phyloP scores from a whole-genome alignment of 1,140 invertebrate genomes.

The Zeugodacus cucurbitae region DNA sequence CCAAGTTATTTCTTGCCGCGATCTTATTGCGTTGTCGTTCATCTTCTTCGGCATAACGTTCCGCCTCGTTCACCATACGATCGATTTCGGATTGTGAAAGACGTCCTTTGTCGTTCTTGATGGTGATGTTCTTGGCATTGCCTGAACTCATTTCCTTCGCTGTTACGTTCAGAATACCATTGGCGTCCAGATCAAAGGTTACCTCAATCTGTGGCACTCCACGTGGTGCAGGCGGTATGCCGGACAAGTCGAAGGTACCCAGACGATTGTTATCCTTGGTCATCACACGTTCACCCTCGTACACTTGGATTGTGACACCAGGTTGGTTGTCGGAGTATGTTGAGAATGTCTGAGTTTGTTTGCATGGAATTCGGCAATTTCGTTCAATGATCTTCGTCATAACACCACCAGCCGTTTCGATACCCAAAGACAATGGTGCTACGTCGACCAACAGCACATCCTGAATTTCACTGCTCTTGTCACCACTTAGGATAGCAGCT shows the following conservation, averaged over 20 bases:
- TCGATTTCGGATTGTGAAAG: conserved; percentile 86
- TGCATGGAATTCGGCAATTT: conserved; percentile 74
- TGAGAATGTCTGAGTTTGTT: conserved; percentile 74
- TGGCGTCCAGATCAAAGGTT: conserved; percentile 73
- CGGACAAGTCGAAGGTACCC: conserved; percentile 81
- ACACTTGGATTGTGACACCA: conserved; percentile 76
- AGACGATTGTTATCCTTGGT: conserved; percentile 81
- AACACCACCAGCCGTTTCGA: conserved; percentile 72
- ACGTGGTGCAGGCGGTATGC: conserved; percentile 84
- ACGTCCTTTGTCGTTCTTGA: conserved; percentile 87
- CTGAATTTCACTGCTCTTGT: conserved; percentile 69
- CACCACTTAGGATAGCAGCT: conserved; percentile 77
- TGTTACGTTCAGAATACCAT: conserved; percentile 74
- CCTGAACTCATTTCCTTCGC: conserved; percentile 71
- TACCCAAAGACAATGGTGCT: conserved; percentile 71
- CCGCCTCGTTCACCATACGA: conserved; percentile 60
- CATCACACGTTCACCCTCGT: conserved; percentile 77
- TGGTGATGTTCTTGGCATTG: conserved; percentile 79
- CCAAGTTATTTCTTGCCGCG: conserved; percentile 71
- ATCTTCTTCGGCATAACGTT: conserved; percentile 68
- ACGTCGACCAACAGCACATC: conserved; percentile 71
- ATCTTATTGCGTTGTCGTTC: conserved; percentile 77
- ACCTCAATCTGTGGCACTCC: conserved; percentile 84
- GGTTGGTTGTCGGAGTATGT: conserved; percentile 80
- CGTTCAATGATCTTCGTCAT: conserved; percentile 76